Evolutionary conservation across 2,888 invertebrate species (phyloP).

Genomic region (Tetropium fuscum): DNA sequence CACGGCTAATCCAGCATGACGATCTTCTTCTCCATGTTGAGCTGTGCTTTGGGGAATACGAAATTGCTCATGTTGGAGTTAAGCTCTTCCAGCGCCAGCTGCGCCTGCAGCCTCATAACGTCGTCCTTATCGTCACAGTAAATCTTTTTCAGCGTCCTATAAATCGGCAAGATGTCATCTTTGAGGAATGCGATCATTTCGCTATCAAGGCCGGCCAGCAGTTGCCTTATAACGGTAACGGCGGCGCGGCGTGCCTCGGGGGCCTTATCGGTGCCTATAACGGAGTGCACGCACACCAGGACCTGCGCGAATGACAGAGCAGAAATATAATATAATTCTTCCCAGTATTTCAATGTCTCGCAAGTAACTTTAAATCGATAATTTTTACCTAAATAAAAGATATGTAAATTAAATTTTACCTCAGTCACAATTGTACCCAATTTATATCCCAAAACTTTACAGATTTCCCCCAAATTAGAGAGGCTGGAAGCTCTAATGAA

Average conservation of each 20-base stretch:
- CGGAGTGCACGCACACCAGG: constrained; percentile 75
- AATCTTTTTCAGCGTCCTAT: constrained; percentile 76
- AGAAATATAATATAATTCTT: no score
- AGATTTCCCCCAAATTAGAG: constrained; percentile 86
- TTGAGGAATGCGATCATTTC: constrained; percentile 77
- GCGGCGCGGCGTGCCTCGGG: constrained; percentile 83
- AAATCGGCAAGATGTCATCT: constrained; percentile 76
- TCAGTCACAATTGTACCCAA: constrained; percentile 80
- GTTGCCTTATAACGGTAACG: constrained; percentile 79
- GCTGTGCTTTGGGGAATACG: constrained; percentile 67
- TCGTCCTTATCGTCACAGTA: constrained; percentile 76
- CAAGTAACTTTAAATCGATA: no score
- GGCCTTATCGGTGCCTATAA: constrained; percentile 78
- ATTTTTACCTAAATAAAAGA: no score
- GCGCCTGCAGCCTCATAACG: constrained; percentile 79
- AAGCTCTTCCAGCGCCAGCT: constrained; percentile 82
- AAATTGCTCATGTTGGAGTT: constrained; percentile 75
- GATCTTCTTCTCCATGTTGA: constrained; percentile 55
- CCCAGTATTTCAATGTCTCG: no score
- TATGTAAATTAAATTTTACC: constrained; percentile 70
- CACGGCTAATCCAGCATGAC: constrained; percentile 49
- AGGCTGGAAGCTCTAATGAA: constrained; percentile 84
- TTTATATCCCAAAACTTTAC: constrained; percentile 78
- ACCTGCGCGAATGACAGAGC: constrained; percentile 70
- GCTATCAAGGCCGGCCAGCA: constrained; percentile 81